Evolutionary conservation across 2,113 vertebrate genomes (phyloP).

Genomic region (Hyla sarda): DNA sequence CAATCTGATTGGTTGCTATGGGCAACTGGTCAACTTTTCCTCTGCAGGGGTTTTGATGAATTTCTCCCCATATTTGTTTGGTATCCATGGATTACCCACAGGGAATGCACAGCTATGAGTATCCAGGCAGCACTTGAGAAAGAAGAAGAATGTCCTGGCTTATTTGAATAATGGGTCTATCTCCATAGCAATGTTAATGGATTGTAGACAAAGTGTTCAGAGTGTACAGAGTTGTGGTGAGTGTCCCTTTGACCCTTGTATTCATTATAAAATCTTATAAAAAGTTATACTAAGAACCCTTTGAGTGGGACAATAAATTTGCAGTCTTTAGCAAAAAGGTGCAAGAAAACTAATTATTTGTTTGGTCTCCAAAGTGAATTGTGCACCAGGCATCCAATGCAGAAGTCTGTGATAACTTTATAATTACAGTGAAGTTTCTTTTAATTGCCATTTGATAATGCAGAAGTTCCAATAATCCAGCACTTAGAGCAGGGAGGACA

Average conservation of each 20-base stretch:
- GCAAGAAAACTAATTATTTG: too few relatives aligned
- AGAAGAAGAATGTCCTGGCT: slow-evolving; percentile 35
- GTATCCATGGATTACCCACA: neutral
- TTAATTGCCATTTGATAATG: neutral
- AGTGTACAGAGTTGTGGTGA: slow-evolving; percentile 14
- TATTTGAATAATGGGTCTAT: neutral
- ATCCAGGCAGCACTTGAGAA: slow-evolving; percentile 24
- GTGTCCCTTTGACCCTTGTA: neutral
- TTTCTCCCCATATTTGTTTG: neutral
- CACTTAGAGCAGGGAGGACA: too few relatives aligned
- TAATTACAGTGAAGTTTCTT: too few relatives aligned
- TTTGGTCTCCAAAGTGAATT: too few relatives aligned
- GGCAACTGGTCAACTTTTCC: too few relatives aligned
- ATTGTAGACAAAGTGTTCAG: slow-evolving; percentile 26
- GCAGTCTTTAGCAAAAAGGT: neutral
- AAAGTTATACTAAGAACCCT: neutral
- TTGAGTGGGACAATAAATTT: neutral
- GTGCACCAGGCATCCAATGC: neutral
- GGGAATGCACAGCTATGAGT: slow-evolving; percentile 8
- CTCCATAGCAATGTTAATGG: neutral
- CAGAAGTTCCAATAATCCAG: neutral
- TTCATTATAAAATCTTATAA: neutral
- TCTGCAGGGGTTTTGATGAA: too few relatives aligned
- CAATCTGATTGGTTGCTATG: too few relatives aligned
- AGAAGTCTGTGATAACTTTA: neutral